Percentiles rank a stretch among this genome's conserved stretches.
Evolutionary conservation across 2,797 vertebrate species (phyloP).

Genomic region (Apogon talboti): DNA sequence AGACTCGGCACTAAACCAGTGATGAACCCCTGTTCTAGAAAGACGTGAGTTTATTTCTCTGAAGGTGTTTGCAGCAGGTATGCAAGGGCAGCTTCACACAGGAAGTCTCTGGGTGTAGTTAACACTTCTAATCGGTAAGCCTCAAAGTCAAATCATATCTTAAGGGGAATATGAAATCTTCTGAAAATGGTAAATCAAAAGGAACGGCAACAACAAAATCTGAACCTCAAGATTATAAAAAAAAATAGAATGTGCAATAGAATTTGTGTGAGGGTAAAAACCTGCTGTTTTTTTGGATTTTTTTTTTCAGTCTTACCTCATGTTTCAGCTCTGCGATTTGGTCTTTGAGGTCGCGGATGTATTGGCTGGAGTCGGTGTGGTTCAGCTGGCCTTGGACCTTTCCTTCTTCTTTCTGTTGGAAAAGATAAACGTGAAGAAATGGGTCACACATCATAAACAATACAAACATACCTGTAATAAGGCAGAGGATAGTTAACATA

Average conservation of each 20-base stretch:
- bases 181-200: constrained; percentile 38
- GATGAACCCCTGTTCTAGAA: background rate
- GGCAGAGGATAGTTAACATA: no score
- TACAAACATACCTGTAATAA: no score
- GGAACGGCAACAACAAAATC: constrained; percentile 29
- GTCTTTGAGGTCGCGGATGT: constrained; percentile 95
- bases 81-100: constrained; percentile 61
- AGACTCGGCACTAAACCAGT: background rate
- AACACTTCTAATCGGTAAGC: constrained; percentile 76
- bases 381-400: constrained; percentile 96
- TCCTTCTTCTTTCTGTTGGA: constrained; percentile 95
- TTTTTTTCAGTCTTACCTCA: constrained; percentile 87
- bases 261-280: background rate
- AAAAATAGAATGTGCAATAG: background rate
- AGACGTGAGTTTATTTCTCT: constrained; percentile 11
- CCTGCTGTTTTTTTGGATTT: no score
- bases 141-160: constrained; percentile 65
- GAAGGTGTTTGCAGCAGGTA: constrained; percentile 32
- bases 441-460: background rate
- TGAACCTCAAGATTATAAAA: background rate
- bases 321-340: constrained; percentile 94
- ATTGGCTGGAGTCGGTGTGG: constrained; percentile 95
- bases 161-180: constrained; percentile 60
- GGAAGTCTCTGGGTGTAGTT: constrained; percentile 85
- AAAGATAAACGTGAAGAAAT: background rate